Evolutionary conservation across 2,113 vertebrate species (phyloP).

Genomic region (Columbina picui): DNA sequence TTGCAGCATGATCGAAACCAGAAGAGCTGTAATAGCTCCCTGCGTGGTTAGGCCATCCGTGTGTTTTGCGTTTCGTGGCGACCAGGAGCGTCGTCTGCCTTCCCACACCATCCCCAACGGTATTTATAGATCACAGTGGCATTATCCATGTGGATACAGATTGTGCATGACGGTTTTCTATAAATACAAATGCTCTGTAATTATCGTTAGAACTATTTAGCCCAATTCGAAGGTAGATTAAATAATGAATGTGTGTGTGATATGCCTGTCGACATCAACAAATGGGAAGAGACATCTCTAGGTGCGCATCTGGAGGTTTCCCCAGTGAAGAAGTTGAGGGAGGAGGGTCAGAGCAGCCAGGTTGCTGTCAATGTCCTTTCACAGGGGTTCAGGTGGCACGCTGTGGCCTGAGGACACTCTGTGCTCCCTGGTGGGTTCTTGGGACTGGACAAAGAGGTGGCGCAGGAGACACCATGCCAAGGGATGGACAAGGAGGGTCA

Average conservation of each 20-base stretch:
- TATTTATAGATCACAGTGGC: slow-evolving; percentile 37
- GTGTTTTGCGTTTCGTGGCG: background rate
- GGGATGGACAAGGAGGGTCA: background rate
- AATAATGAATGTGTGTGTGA: slow-evolving; percentile 68
- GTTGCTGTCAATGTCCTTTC: background rate
- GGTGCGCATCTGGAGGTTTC: slow-evolving; percentile 30
- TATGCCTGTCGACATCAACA: slow-evolving; percentile 50
- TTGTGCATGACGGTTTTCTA: slow-evolving; percentile 24
- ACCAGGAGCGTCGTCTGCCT: background rate
- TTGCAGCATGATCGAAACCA: rapidly evolving
- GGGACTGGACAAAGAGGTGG: background rate
- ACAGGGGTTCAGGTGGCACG: rapidly evolving
- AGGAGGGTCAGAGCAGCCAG: background rate
- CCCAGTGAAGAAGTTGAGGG: background rate
- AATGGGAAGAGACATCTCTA: slow-evolving; percentile 29
- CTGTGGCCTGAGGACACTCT: rapidly evolving
- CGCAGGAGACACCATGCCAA: background rate
- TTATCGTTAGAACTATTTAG: slow-evolving; percentile 71
- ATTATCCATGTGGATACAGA: background rate
- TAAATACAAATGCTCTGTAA: slow-evolving; percentile 68
- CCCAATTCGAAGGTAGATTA: slow-evolving; percentile 71
- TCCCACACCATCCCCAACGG: background rate
- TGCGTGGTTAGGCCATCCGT: rapidly evolving
- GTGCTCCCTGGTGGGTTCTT: rapidly evolving
- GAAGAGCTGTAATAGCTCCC: background rate